Percentiles rank a stretch among this genome's conserved stretches.
phyloP scores from a whole-genome alignment of 2,797 vertebrate genomes.

The Alcedo quadribrachys region DNA sequence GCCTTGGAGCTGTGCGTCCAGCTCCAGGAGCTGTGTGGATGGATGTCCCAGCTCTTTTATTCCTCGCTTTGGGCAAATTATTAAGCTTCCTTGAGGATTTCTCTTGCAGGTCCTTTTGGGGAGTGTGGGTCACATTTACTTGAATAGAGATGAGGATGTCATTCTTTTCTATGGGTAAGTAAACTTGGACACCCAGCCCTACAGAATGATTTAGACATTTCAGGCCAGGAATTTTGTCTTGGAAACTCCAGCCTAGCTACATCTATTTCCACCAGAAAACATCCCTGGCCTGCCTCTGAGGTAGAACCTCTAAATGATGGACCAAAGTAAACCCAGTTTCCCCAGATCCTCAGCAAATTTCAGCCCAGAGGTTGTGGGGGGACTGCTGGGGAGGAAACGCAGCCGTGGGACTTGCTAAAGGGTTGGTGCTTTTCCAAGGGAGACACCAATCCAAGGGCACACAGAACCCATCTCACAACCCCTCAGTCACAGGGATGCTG shows the following conservation, averaged over 20 bases:
- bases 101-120: not conserved
- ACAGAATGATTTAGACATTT: not conserved
- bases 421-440: not conserved
- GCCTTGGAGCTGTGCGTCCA: not conserved
- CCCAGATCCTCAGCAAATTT: not conserved
- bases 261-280: not conserved
- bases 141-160: not conserved
- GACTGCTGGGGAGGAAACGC: not conserved
- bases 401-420: not conserved
- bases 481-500: not conserved
- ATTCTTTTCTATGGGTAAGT: not conserved
- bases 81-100: not conserved
- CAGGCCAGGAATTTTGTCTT: not conserved
- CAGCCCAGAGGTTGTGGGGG: not conserved
- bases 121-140: not conserved
- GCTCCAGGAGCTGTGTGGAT: not conserved
- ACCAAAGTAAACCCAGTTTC: not conserved
- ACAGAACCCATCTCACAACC: not conserved
- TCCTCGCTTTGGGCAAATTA: slow-evolving; percentile 20
- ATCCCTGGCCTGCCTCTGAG: not conserved
- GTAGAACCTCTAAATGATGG: not conserved
- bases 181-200: not conserved
- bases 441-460: not conserved
- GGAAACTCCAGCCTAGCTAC: not conserved
- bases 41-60: not conserved